These are phyloP conservation scores for Pogonognathellus flavescens DNA, from an alignment of 1,140 invertebrate genomes.

Conservation along the genomic window DNA sequence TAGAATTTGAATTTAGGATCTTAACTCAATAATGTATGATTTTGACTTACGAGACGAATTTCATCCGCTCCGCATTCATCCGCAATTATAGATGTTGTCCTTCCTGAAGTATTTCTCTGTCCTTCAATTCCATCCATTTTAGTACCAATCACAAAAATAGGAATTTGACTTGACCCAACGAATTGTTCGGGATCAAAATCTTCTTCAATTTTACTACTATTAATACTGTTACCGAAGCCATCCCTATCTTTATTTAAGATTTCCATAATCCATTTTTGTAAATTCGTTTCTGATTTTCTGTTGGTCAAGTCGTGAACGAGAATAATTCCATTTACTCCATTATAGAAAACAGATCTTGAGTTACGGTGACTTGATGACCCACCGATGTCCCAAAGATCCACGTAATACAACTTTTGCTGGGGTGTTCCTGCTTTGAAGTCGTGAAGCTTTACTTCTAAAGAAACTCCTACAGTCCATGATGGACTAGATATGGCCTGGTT, in stretches of 20 bases:
- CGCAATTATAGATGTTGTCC: conserved; percentile 80
- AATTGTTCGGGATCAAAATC: conserved; percentile 94
- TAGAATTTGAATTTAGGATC: too few species aligned
- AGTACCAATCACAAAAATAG: conserved; percentile 93
- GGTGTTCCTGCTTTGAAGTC: conserved; percentile 95
- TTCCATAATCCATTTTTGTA: conserved; percentile 93
- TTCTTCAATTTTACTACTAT: conserved; percentile 69
- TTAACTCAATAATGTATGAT: too few species aligned
- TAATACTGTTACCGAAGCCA: not conserved
- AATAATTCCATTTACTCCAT: conserved; percentile 92
- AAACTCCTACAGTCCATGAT: conserved; percentile 95
- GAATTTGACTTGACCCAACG: conserved; percentile 85
- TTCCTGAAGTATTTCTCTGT: conserved; percentile 75
- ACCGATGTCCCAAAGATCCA: conserved; percentile 97
- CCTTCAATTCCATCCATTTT: conserved; percentile 87
- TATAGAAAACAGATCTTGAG: conserved; percentile 92
- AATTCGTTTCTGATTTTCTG: conserved; percentile 93
- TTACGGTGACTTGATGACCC: conserved; percentile 93
- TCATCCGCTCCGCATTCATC: conserved; percentile 95
- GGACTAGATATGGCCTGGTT: conserved; percentile 86
- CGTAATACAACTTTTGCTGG: conserved; percentile 90
- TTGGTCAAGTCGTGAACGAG: conserved; percentile 97
- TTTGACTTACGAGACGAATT: conserved; percentile 80
- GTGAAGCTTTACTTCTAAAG: conserved; percentile 95
- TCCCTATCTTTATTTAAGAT: conserved; percentile 80